Evolutionary conservation across 2,113 vertebrate species (phyloP), one percentile per base, ranked within the genome.

Genomic region (Neolamprologus longior): DNA sequence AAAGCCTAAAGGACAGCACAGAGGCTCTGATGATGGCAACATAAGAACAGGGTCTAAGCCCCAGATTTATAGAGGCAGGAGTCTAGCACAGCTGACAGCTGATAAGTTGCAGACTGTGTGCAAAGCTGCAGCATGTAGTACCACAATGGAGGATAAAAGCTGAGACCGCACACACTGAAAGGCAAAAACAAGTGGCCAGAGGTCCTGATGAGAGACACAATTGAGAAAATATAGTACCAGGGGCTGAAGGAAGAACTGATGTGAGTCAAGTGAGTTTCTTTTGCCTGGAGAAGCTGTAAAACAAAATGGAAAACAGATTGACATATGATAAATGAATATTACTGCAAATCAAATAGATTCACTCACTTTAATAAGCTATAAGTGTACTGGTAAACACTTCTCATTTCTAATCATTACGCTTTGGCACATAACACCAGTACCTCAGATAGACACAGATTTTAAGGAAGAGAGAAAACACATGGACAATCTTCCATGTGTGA

Each of bases 361-460:
- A 71, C 24, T n/a, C 71, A 47, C 50, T 21, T 11, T 53, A 24
- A 83, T 50, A 45, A 45, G 2, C 17, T 78, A n/a, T 26, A 9
- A 63, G 58, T 68, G n/a, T 40, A 78, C 73, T 82, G 33, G 55
- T 63, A 88, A 86, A 88, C 61, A 4, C n/a, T 58, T 88, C 88
- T 91, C 53, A 86, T 84, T 90, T 53, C 52, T 31, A 81, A 55
- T 58, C 42, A 76, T 88, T 40, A 80, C 8, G 63, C 61, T 92
- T 92, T 92, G 86, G 89, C 91, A 94, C 91, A 88, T 78, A 47
- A 89, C 80, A 89, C 53, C 82, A 91, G 82, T 85, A 92, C 83
- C 37, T 82, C 68, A 55, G 17, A 86, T 42, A 88, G 35, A 7
- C 80, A 68, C 50, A 33, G 8, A 33, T 2, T 54, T 42, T 61